Evolutionary conservation across 1,140 invertebrate genomes (phyloP).

Genomic region (Arion vulgaris): DNA sequence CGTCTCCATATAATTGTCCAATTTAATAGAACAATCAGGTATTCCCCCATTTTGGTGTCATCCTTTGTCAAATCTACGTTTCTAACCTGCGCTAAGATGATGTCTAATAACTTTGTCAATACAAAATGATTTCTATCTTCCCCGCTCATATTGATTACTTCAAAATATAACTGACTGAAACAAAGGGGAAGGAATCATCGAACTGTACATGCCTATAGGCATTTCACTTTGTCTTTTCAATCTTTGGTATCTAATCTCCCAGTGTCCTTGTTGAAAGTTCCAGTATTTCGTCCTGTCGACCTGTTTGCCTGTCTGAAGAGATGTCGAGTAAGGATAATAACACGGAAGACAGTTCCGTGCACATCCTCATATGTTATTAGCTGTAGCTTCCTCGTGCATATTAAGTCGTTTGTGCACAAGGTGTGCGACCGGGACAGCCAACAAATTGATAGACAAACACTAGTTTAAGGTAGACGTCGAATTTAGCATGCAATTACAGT

Average conservation of each 20-base stretch:
- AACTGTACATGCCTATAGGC: neutral
- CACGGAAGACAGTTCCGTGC: neutral
- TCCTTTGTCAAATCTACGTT: neutral
- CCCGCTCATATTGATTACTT: neutral
- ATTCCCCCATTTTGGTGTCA: neutral
- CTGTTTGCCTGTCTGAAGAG: neutral
- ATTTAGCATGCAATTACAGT: neutral
- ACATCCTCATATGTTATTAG: conserved; percentile 1
- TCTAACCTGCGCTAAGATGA: neutral
- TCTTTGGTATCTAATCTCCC: neutral
- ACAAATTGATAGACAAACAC: conserved; percentile 2
- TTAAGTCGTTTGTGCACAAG: neutral
- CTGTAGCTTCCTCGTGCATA: neutral
- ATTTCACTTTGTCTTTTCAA: neutral
- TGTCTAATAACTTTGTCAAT: neutral
- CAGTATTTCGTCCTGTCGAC: neutral
- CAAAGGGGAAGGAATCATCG: neutral
- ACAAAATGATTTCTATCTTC: neutral
- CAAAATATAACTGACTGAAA: neutral
- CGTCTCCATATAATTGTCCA: neutral
- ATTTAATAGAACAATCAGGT: neutral
- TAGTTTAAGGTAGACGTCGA: neutral
- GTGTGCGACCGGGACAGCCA: neutral
- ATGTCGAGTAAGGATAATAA: neutral
- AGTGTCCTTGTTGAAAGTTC: neutral